Base-by-base conservation (phyloP, 1,140 invertebrate species). In the Neodiprion pinetum region DNA sequence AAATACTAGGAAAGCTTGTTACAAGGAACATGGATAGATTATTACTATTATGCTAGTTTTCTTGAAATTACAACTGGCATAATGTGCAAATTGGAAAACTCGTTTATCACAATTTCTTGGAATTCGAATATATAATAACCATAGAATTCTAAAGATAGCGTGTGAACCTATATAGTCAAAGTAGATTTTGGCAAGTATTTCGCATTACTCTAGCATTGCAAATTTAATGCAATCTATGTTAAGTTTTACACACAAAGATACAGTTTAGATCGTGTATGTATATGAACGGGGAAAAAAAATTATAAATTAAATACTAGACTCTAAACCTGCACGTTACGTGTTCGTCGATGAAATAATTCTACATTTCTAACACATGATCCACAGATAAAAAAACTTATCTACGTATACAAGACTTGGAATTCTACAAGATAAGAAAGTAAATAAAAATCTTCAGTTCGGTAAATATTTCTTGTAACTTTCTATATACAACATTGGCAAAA, bases 21-120 rank as follows among this genome's bases (percentile, higher is more conserved):
- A 14, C 4, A 21, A 21, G 17, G 61, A 71, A 48, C 72, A 72
- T 75, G 72, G 50, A 68, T 21, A 78, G 53, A 40, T 4, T 61
- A 61, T 61, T 61, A 61, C 11, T 61, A 61, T 61, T 7, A 61
- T 61, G 53, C 53, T 17, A 61, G 53, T 67, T 72, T 17, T 67
- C 61, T 49, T 74, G 48, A 28, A 50, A 69, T 71, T 48, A 73
- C 47, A 65, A 75, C 67, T 79, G 78, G 78, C 80, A 83, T 76
- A 74, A 9, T 67, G 53, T 76, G 9, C 9, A 47, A 21, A 73
- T 70, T 40, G 11, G 50, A 12, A 67, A 14, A 49, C 76, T 68
- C 40, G 68, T 70, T 11, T 68, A 65, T 74, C 49, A 70, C 40
- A 71, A 68, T 79, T 68, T 81, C 79, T 82, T 83, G 79, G 77